phyloP scores from a whole-genome alignment of 2,113 vertebrate species.

The Phalacrocorax brasilianus region DNA sequence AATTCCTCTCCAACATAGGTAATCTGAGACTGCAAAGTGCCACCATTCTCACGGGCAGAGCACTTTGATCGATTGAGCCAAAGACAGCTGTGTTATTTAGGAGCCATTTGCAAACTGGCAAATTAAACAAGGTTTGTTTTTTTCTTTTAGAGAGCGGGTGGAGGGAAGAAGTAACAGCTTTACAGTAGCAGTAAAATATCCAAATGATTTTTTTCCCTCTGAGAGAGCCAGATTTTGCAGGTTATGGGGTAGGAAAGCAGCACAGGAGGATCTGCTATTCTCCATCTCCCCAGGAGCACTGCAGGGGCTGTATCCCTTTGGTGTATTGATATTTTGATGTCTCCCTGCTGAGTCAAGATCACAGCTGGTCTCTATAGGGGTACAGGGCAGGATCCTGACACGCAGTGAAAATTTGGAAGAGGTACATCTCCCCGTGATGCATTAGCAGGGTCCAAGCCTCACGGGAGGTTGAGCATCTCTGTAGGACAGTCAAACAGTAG shows the following conservation, averaged over 20 bases:
- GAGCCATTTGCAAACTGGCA: constrained; percentile 57
- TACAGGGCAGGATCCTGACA: background rate
- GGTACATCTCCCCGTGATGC: too few relatives aligned
- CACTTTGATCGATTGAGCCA: constrained; percentile 36
- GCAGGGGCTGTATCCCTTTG: background rate
- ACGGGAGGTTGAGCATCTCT: background rate
- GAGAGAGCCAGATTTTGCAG: background rate
- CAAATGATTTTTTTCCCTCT: background rate
- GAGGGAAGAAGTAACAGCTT: background rate
- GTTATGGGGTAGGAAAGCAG: background rate
- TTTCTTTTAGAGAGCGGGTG: background rate
- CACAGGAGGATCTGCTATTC: background rate
- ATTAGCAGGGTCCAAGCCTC: background rate
- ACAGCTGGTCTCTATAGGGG: background rate
- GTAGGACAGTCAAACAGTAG: too few relatives aligned
- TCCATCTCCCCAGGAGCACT: rapidly evolving
- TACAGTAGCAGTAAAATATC: constrained; percentile 21
- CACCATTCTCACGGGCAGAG: background rate
- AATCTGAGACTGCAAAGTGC: constrained; percentile 5
- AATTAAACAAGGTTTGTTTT: background rate
- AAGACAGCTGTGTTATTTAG: constrained; percentile 56
- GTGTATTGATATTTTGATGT: background rate
- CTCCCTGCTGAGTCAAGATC: background rate
- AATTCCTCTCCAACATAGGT: constrained; percentile 7
- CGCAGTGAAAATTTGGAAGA: rapidly evolving